Conservation (phyloP, 2,888 invertebrate genomes). For the Ennomos quercinarius region DNA sequence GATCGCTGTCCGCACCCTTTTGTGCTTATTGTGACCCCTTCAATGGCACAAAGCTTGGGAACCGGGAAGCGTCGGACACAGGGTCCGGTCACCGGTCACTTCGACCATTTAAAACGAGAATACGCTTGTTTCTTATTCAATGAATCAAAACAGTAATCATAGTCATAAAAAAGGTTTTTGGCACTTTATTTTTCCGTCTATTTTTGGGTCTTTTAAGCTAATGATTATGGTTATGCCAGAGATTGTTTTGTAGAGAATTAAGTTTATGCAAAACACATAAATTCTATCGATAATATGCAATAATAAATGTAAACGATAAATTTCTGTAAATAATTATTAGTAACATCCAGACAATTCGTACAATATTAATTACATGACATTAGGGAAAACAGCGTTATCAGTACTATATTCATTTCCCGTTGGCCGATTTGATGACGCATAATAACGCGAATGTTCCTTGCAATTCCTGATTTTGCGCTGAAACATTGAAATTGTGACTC, state of each 20-base stretch:
- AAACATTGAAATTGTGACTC: constrained; percentile 3
- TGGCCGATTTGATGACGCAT: constrained; percentile 9
- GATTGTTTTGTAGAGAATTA: no score
- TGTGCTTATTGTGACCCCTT: constrained; percentile 78
- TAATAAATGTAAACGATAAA: no score
- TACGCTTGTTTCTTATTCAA: constrained; percentile 40
- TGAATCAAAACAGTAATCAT: constrained; percentile 31
- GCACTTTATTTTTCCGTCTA: neutral
- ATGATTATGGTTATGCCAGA: no score
- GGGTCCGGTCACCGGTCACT: constrained; percentile 50
- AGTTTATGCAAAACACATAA: no score
- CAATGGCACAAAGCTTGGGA: constrained; percentile 77
- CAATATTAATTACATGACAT: neutral
- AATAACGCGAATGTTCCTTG: constrained; percentile 5
- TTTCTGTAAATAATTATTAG: no score
- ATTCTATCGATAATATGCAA: no score
- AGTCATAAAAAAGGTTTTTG: constrained; percentile 13
- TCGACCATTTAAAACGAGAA: constrained; percentile 70
- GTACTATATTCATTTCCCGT: constrained; percentile 3
- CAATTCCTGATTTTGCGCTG: constrained; percentile 3
- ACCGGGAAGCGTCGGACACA: constrained; percentile 72
- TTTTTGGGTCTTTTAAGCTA: neutral
- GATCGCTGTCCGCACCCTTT: constrained; percentile 82
- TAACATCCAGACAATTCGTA: neutral
- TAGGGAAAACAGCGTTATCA: neutral